These are phyloP conservation scores for Zeugodacus cucurbitae DNA, from an alignment of 1,140 invertebrate species.

Conservation along the genomic window DNA sequence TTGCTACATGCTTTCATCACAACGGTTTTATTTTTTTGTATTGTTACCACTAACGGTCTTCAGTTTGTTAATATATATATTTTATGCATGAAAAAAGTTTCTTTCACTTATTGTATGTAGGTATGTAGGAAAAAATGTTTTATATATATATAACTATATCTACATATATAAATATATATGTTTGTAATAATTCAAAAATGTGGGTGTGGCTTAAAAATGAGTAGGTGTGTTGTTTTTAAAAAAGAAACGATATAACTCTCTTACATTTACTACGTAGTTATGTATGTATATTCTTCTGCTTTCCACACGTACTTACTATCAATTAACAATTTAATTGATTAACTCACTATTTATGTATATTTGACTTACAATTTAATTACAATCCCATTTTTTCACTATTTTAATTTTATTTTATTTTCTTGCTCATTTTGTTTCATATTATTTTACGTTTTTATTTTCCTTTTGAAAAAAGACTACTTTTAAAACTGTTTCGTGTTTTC, in stretches of 20 bases:
- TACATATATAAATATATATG: not conserved
- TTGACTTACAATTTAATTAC: slow-evolving; percentile 22
- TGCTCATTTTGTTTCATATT: not conserved
- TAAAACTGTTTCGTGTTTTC: slow-evolving; percentile 15
- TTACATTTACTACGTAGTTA: not conserved
- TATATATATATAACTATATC: not conserved
- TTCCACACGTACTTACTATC: not conserved
- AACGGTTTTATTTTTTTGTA: slow-evolving; percentile 26
- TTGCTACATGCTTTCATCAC: slow-evolving; percentile 22
- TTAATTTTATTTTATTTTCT: not conserved
- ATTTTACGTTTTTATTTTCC: not conserved
- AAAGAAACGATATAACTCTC: not conserved
- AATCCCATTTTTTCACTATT: not conserved
- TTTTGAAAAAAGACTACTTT: slow-evolving; percentile 33
- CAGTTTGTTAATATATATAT: not conserved
- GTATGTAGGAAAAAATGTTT: not conserved
- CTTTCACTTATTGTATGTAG: not conserved
- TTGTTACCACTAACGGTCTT: not conserved
- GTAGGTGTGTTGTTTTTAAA: not conserved
- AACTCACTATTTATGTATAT: slow-evolving; percentile 37
- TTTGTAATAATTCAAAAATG: not conserved
- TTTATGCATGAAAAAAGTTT: slow-evolving; percentile 21
- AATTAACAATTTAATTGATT: slow-evolving; percentile 38
- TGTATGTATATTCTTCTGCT: not conserved
- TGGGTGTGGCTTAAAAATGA: not conserved